These are phyloP conservation scores for Lissonota sp. DNA, from an alignment of 2,888 invertebrate species.

Conservation along the genomic window DNA sequence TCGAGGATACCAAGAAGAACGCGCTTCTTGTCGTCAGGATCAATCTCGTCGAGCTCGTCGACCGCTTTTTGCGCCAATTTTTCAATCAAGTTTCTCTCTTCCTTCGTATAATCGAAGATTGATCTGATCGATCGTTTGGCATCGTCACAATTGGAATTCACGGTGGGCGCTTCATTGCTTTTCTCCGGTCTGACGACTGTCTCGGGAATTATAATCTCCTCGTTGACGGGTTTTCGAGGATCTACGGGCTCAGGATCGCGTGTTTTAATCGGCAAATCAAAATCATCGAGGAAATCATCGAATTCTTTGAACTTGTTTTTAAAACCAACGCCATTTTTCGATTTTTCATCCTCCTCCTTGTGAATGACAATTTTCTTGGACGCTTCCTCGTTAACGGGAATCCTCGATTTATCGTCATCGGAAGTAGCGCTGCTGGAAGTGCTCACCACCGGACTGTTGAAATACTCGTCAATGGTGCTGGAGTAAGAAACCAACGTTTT, in stretches of 20 bases:
- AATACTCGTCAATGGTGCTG: slow-evolving; percentile 62
- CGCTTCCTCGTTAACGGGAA: slow-evolving; percentile 69
- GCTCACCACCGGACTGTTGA: slow-evolving; percentile 35
- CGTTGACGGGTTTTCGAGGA: slow-evolving; percentile 68
- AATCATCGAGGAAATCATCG: slow-evolving; percentile 77
- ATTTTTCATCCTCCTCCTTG: slow-evolving; percentile 53
- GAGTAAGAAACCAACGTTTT: slow-evolving; percentile 63
- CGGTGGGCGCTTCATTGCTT: neutral
- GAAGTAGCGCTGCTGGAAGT: slow-evolving; percentile 13
- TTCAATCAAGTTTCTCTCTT: slow-evolving; percentile 74
- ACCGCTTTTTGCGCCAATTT: slow-evolving; percentile 84
- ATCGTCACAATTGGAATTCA: slow-evolving; percentile 2
- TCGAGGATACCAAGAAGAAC: slow-evolving; percentile 84
- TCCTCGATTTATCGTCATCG: slow-evolving; percentile 30
- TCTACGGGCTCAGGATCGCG: slow-evolving; percentile 46
- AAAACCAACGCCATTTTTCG: slow-evolving; percentile 60
- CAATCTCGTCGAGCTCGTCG: slow-evolving; percentile 84
- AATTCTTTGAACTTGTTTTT: slow-evolving; percentile 77
- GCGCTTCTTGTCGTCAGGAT: slow-evolving; percentile 84
- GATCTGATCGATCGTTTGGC: slow-evolving; percentile 40
- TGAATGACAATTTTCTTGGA: slow-evolving; percentile 67
- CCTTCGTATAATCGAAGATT: slow-evolving; percentile 63
- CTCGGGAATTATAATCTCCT: slow-evolving; percentile 71
- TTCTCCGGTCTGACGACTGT: slow-evolving; percentile 47
- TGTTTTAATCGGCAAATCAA: slow-evolving; percentile 73